A percentile compares a stretch with the other conserved stretches of the same genome.
Evolutionary conservation across 2,888 invertebrate genomes (phyloP).

Genomic region (Pilophorus perplexus): DNA sequence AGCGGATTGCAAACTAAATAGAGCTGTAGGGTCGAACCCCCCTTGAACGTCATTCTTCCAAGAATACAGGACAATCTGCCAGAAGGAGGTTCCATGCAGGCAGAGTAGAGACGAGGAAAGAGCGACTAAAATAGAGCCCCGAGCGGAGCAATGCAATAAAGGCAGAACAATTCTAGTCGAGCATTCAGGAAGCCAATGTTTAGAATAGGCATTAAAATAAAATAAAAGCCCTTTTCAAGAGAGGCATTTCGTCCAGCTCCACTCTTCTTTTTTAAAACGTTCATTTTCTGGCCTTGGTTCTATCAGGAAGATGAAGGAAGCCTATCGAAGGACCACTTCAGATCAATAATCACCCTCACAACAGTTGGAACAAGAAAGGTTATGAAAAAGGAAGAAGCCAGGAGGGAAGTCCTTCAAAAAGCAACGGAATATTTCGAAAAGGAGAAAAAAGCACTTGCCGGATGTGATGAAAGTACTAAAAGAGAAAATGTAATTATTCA

Average conservation of each 20-base stretch:
- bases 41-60: background rate
- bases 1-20: constrained; percentile 27
- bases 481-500: too few relatives aligned
- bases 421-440: too few relatives aligned
- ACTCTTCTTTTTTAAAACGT: background rate
- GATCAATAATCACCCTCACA: constrained; percentile 9
- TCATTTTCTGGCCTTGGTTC: background rate
- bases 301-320: constrained; percentile 10
- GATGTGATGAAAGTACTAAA: too few relatives aligned
- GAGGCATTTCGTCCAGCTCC: background rate
- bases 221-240: constrained; percentile 4
- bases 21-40: constrained; percentile 11
- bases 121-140: background rate
- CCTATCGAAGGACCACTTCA: background rate
- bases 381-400: too few relatives aligned
- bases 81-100: constrained; percentile 10
- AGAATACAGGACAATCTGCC: constrained; percentile 23
- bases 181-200: constrained; percentile 30
- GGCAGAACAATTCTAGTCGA: constrained; percentile 24
- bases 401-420: too few relatives aligned
- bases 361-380: background rate
- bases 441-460: too few relatives aligned
- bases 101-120: background rate
- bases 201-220: constrained; percentile 25
- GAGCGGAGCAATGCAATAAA: constrained; percentile 17